phyloP scores from a whole-genome alignment of 2,888 invertebrate species.

The Sialis fuliginosa region DNA sequence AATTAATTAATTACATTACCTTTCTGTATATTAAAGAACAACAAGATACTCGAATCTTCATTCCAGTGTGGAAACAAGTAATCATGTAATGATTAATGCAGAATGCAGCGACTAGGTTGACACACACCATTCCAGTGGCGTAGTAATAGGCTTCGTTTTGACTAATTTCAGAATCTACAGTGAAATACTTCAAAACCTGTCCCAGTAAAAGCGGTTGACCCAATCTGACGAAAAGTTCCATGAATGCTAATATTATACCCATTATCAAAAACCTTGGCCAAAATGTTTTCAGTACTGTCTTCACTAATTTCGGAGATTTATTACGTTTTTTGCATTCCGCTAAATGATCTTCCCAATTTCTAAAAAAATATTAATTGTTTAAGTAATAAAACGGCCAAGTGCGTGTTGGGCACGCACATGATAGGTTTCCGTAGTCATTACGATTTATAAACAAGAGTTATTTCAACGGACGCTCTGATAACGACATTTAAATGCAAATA shows the following conservation, averaged over 20 bases:
- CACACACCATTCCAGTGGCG: conserved; percentile 35
- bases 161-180: conserved; percentile 28
- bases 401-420: too few relatives aligned
- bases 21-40: conserved; percentile 76
- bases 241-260: conserved; percentile 41
- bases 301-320: conserved; percentile 42
- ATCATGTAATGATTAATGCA: conserved; percentile 43
- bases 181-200: conserved; percentile 46
- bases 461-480: too few relatives aligned
- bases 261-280: conserved; percentile 44
- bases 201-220: conserved; percentile 49
- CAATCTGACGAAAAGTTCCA: conserved; percentile 37
- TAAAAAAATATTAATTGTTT: conserved; percentile 20
- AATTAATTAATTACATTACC: too few relatives aligned
- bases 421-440: too few relatives aligned
- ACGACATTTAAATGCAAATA: too few relatives aligned
- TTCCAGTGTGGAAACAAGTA: conserved; percentile 32
- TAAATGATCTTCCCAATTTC: conserved; percentile 50
- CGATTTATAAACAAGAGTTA: too few relatives aligned
- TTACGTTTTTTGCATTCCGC: conserved; percentile 33
- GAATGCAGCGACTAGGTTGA: conserved; percentile 36
- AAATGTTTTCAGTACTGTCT: conserved; percentile 46
- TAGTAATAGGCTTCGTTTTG: conserved; percentile 42
- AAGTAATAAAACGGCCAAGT: too few relatives aligned
- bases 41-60: conserved; percentile 64